Evolutionary conservation across 2,888 invertebrate genomes (phyloP), one percentile per base, ranked within the genome.

Genomic region (Scaeva pyrastri): DNA sequence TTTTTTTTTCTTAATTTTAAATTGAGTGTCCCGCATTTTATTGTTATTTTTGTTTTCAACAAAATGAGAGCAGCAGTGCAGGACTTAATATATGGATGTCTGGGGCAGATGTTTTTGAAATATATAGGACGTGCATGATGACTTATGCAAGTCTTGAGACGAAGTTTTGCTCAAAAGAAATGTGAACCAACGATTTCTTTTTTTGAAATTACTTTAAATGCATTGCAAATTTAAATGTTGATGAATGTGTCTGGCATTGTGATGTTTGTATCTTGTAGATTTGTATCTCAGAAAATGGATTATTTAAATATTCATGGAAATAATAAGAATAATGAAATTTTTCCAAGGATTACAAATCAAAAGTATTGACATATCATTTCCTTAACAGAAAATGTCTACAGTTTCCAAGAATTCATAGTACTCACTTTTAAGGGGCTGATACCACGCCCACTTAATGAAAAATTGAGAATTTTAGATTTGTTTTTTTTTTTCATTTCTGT

Each of bases 11-110:
- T 66, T 45, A 43, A 66, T 56, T 8, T 16, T 7, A 26, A 45
- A 36, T 14, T 52, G 31, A 56, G 60, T 64, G 70, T 68, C 56
- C 70, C 74, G 71, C 58, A 71, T 81, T 71, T 75, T 36, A 41
- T 14, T 64, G 11, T 39, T 21, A 50, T 10, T 72, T 12, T 72
- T 16, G 16, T 21, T 64, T 6, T n/a, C 11, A 16, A 19, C n/a
- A 4, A 72, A 56, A 64, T 45, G 45, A 4, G 62, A 71, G 64
- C 64, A 72, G 60, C 23, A 5, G 31, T 39, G 7, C 36, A 19
- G 21, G 31, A 58, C 23, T 43, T 5, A 21, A 8, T 26, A 26
- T 64, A 26, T 50, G 23, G 23, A 14, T 71, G 78, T 78, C 71
- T 78, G 56, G 55, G 31, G 50, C 70, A 60, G 41, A 14, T 71